Conservation (phyloP, 2,113 vertebrate species). For the Erythrolamprus reginae region DNA sequence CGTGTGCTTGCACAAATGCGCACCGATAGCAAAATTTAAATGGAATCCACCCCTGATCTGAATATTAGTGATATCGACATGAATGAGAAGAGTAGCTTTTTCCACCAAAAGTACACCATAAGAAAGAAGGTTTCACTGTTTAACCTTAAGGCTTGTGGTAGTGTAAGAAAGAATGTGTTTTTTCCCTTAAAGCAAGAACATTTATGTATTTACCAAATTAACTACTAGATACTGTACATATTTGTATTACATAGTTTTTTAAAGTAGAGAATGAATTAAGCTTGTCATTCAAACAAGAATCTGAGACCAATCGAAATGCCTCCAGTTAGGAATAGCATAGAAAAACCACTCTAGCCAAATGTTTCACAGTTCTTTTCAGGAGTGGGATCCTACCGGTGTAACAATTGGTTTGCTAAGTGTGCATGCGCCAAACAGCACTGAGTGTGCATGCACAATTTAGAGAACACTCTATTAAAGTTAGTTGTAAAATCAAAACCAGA, state of each 20-base stretch:
- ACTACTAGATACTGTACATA: conserved; percentile 50
- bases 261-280: conserved; percentile 38
- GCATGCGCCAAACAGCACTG: too few species aligned
- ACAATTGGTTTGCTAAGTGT: too few species aligned
- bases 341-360: background rate
- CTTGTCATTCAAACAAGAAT: conserved; percentile 36
- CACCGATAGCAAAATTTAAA: too few species aligned
- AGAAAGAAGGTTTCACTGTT: conserved; percentile 38
- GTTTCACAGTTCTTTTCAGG: background rate
- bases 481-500: too few species aligned
- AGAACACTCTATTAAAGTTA: too few species aligned
- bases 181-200: conserved; percentile 22
- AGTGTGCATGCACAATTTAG: too few species aligned
- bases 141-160: background rate
- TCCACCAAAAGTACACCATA: background rate
- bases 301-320: conserved; percentile 23
- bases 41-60: too few species aligned
- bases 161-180: conserved; percentile 43
- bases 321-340: background rate
- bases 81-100: conserved; percentile 38
- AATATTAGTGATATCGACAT: conserved; percentile 48
- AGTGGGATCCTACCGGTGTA: too few species aligned
- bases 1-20: too few species aligned
- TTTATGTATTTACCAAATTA: conserved; percentile 43
- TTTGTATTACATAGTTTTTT: conserved; percentile 38